These are phyloP conservation scores for Lochmaea crataegi DNA, from an alignment of 2,888 invertebrate genomes.

Conservation along the genomic window DNA sequence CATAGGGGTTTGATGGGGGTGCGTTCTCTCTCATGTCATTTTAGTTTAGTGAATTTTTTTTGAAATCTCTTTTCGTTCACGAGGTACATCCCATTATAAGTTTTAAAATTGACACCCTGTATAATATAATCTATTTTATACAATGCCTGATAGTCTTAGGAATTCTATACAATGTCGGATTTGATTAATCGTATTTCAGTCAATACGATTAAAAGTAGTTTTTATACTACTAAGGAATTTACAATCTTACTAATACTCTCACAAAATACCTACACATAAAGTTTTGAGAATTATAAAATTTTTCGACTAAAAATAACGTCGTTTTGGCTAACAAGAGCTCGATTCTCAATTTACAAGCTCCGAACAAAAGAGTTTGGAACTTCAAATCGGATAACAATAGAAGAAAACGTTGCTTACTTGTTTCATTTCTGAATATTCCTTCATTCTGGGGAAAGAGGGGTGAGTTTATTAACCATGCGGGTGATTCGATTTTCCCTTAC, in stretches of 20 bases:
- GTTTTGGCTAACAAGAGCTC: constrained; percentile 3
- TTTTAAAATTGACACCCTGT: too few species aligned
- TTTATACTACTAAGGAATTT: not conserved
- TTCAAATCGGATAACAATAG: constrained; percentile 29
- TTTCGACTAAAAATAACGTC: not conserved
- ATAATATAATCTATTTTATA: too few species aligned
- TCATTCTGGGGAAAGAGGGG: constrained; percentile 9
- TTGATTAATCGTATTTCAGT: too few species aligned
- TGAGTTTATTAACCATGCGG: constrained; percentile 28
- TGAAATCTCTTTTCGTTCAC: too few species aligned
- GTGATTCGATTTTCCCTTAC: constrained; percentile 30
- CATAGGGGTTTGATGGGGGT: too few species aligned
- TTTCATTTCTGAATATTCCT: constrained; percentile 29
- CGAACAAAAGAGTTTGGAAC: constrained; percentile 29
- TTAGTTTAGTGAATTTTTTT: too few species aligned
- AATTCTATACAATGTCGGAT: too few species aligned
- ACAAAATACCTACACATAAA: not conserved
- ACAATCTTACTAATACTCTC: not conserved
- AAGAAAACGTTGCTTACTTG: constrained; percentile 27
- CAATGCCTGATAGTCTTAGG: too few species aligned
- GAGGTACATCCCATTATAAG: too few species aligned
- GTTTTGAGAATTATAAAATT: not conserved
- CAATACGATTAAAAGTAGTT: too few species aligned
- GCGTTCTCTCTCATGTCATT: too few species aligned
- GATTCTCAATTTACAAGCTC: constrained; percentile 20